Percentiles rank a stretch among this genome's conserved stretches.
Conservation (phyloP, 2,113 vertebrate genomes). For the Onychostruthus taczanowskii region DNA sequence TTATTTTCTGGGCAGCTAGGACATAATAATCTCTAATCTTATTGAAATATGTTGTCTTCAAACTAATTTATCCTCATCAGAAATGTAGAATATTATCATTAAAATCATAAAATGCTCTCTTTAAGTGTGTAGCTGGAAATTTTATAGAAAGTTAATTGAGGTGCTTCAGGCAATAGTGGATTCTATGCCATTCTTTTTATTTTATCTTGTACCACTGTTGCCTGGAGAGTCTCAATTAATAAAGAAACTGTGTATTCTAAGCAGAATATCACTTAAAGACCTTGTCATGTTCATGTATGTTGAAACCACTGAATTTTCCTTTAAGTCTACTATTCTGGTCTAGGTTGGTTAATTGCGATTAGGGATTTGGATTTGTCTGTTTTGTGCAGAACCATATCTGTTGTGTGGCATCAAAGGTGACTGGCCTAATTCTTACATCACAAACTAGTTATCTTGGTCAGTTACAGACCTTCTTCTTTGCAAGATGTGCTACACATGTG, state of each 20-base stretch:
- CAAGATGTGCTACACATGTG: not conserved
- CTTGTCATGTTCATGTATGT: not conserved
- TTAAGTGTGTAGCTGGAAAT: conserved; percentile 52
- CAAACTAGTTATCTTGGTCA: not conserved
- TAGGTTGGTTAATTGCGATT: not conserved
- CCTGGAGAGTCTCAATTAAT: conserved; percentile 59
- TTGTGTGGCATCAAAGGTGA: not conserved
- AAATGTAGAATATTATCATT: conserved; percentile 58
- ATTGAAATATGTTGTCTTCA: conserved; percentile 42
- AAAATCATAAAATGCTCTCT: conserved; percentile 60
- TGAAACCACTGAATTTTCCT: not conserved
- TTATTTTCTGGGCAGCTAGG: conserved; percentile 1
- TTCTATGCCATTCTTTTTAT: conserved; percentile 62
- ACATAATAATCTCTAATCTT: conserved; percentile 6
- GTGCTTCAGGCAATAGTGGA: conserved; percentile 42
- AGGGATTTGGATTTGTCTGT: not conserved
- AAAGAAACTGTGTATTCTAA: conserved; percentile 48
- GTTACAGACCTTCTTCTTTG: not conserved
- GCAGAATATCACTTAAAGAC: conserved; percentile 42
- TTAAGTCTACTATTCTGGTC: not conserved
- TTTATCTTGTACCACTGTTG: conserved; percentile 41
- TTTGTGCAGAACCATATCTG: not conserved
- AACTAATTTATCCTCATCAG: conserved; percentile 51
- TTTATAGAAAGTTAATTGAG: conserved; percentile 68
- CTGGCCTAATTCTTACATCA: not conserved